A percentile compares a stretch with the other conserved stretches of the same genome.
Conservation (phyloP, 2,888 invertebrate genomes). For the Rotaria magnacalcarata region DNA sequence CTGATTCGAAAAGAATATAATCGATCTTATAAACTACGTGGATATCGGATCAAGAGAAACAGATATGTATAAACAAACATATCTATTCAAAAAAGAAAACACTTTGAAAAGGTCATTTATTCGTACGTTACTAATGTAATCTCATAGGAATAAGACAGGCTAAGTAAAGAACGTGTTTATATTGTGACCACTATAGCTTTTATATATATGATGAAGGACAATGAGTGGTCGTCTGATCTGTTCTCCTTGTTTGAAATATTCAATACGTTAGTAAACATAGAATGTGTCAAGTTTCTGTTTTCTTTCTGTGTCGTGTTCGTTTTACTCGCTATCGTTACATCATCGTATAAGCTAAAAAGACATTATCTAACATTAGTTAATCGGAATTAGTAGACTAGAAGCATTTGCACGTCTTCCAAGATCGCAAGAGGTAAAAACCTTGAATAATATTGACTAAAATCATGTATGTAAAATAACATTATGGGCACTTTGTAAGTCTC, state of each 20-base stretch:
- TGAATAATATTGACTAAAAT: not conserved
- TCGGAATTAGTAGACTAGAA: not conserved
- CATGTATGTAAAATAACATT: not conserved
- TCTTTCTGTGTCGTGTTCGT: not conserved
- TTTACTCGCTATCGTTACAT: not conserved
- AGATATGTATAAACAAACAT: not conserved
- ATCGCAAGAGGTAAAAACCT: not conserved
- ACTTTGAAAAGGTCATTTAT: slow-evolving; percentile 1
- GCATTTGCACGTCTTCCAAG: not conserved
- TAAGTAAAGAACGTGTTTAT: not conserved
- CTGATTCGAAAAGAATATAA: not conserved
- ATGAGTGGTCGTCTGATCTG: not conserved
- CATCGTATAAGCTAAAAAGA: not conserved
- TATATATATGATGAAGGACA: not conserved
- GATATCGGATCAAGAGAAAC: not conserved
- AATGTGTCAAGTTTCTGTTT: not conserved
- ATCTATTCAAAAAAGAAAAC: slow-evolving; percentile 12
- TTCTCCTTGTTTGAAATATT: not conserved
- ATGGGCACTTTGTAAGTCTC: not conserved
- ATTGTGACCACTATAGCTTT: not conserved
- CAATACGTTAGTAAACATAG: not conserved
- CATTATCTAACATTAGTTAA: not conserved
- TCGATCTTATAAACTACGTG: not conserved
- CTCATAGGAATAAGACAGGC: not conserved
- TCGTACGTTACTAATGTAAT: not conserved